Percentiles rank a stretch among this genome's conserved stretches.
phyloP scores from a whole-genome alignment of 2,797 vertebrate species.

The Tachyglossus aculeatus region DNA sequence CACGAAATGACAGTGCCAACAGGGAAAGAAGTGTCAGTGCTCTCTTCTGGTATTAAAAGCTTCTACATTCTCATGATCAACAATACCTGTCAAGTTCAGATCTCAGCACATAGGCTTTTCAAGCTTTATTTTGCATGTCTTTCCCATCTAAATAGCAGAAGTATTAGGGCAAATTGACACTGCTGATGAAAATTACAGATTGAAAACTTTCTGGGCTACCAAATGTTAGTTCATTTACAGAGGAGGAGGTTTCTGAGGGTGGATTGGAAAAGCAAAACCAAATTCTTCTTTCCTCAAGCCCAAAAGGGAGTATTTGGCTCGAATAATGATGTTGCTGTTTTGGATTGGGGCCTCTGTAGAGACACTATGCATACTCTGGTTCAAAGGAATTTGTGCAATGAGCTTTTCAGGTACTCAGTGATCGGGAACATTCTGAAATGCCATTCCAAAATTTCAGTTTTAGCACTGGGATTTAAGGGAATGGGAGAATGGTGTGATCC shows the following conservation, averaged over 20 bases:
- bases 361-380: too few species aligned
- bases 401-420: too few species aligned
- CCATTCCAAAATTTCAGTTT: too few species aligned
- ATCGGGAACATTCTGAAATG: too few species aligned
- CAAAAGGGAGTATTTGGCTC: too few species aligned
- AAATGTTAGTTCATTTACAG: background rate
- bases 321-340: too few species aligned
- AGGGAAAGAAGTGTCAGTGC: background rate
- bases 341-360: too few species aligned
- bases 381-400: too few species aligned
- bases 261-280: background rate
- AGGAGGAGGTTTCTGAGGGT: background rate
- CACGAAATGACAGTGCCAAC: conserved; percentile 8
- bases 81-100: background rate
- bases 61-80: background rate
- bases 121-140: background rate
- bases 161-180: too few species aligned
- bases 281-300: background rate
- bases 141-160: background rate
- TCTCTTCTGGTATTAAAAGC: background rate
- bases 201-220: background rate
- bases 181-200: background rate
- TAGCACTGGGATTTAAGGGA: too few species aligned
- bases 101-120: background rate
- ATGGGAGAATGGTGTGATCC: too few species aligned